phyloP scores from a whole-genome alignment of 2,888 invertebrate genomes.

The Chaetogeoica ovagalla region DNA sequence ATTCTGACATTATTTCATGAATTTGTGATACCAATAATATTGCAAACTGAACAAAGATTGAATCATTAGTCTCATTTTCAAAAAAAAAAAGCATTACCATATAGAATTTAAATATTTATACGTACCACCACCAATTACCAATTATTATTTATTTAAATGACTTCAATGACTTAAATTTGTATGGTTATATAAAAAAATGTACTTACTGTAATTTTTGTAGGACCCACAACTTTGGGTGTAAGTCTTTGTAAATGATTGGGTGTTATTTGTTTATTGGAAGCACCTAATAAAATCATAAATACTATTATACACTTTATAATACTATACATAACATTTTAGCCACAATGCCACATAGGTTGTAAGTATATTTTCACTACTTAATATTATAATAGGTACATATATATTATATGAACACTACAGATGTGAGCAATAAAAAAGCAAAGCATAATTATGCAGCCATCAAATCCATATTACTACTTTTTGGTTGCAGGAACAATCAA shows the following conservation, averaged over 20 bases:
- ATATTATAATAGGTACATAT: not conserved
- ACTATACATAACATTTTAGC: not conserved
- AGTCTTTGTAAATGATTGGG: constrained; percentile 76
- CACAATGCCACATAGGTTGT: not conserved
- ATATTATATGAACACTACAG: not conserved
- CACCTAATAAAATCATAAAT: constrained; percentile 3
- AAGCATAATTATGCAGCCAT: no score
- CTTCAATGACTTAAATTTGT: not conserved
- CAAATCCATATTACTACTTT: no score
- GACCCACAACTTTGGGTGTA: constrained; percentile 62
- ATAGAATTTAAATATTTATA: no score
- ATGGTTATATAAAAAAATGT: not conserved
- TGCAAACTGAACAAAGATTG: no score
- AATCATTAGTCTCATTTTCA: no score
- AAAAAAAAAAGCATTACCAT: no score
- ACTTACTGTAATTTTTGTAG: constrained; percentile 39
- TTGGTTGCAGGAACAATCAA: no score
- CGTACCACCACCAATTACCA: not conserved
- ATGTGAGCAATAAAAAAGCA: no score
- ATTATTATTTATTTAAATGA: not conserved
- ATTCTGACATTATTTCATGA: no score
- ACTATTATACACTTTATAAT: not conserved
- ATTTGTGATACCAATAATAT: no score
- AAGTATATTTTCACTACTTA: not conserved
- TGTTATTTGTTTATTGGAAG: constrained; percentile 58